Base-by-base conservation (phyloP, 1,140 invertebrate species). In the Brachionus calyciflorus region DNA sequence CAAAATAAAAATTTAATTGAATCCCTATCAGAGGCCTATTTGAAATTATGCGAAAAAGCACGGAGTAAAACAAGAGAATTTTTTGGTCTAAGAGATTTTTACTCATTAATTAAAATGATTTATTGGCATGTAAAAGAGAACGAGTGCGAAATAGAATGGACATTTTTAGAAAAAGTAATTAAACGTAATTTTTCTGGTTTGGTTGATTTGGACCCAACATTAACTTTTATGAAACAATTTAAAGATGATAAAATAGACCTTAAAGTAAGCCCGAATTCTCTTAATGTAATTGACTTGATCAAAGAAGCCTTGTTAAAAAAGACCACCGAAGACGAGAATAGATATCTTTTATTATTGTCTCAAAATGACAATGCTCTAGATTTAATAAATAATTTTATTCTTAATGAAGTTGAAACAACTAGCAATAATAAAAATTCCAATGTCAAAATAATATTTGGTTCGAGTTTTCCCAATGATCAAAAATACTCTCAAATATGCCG, bases 1-100 rank as follows among this genome's bases (percentile, higher is more conserved):
- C 37, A 78, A 19, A 46, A 76, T 0, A 19, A 65, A 14, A 0
- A 24, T 4, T 55, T 81, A 2, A 60, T 65, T 10, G 55, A 51
- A 37, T 51, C 79, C 0, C 48, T 83, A 68, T 80, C 82, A 9
- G 63, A 73, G 30, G 80, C 81, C 1, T 83, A 83, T 57, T 55
- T 80, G 21, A 37, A 78, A 28, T 55, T 83, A 10, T 83, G 80
- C 73, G 44, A 79, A 73, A 77, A 78, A 37, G 78, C 79, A n/a
- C 41, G 17, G 5, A 44, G 33, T 37, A 78, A 78, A 21, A 79
- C 73, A 60, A 79, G 82, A 68, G 83, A 84, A 77, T 84, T 84
- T 76, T 84, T 82, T 80, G 83, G 83, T 49, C 77, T 84, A 9
- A 78, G 83, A 77, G 83, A 84, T 77, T 84, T 84, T 75, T 84